These are phyloP conservation scores for Oedothorax gibbosus DNA, from an alignment of 1,140 invertebrate genomes.

Conservation along the genomic window DNA sequence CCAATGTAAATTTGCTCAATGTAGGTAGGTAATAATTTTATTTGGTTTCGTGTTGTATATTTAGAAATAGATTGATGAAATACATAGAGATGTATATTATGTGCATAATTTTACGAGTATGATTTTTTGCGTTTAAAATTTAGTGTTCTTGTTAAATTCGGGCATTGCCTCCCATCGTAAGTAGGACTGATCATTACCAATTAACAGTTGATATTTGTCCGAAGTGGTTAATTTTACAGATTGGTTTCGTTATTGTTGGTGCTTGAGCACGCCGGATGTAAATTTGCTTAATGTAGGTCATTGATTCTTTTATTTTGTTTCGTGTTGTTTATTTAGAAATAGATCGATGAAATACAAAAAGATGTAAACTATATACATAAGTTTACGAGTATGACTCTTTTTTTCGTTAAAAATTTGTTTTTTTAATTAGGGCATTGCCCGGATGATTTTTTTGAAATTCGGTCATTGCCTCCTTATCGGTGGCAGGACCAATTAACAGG, in stretches of 20 bases:
- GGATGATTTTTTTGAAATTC: too few relatives aligned
- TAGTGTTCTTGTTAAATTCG: too few relatives aligned
- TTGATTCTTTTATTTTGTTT: background rate
- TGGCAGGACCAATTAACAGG: too few relatives aligned
- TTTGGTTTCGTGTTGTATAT: background rate
- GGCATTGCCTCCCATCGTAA: background rate
- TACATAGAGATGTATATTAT: background rate
- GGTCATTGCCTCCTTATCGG: too few relatives aligned
- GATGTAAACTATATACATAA: background rate
- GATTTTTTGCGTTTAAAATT: too few relatives aligned
- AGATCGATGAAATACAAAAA: background rate
- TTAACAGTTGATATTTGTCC: background rate
- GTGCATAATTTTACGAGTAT: background rate
- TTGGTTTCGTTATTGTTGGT: background rate
- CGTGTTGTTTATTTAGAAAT: background rate
- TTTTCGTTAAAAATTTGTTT: too few relatives aligned
- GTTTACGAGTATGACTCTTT: too few relatives aligned
- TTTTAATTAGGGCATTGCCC: too few relatives aligned
- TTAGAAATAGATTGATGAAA: background rate
- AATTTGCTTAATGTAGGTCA: background rate
- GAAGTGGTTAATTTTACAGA: constrained; percentile 3
- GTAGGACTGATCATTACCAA: background rate
- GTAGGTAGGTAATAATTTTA: background rate
- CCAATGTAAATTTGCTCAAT: background rate
- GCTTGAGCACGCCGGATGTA: background rate